Evolutionary conservation across 1,140 invertebrate genomes (phyloP).

Genomic region (Drosophila pruinosa): DNA sequence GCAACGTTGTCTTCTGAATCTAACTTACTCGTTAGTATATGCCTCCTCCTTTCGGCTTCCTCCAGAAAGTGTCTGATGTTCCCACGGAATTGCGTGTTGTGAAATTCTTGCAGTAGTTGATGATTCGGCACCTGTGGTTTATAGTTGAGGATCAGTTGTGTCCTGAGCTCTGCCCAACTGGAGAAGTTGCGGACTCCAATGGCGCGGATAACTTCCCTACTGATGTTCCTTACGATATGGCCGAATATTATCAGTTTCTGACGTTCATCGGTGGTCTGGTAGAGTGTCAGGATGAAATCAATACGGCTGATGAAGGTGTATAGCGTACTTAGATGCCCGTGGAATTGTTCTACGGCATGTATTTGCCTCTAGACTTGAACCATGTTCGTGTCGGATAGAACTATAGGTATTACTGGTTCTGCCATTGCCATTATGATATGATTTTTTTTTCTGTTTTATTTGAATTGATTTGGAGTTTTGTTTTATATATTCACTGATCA

Average conservation of each 20-base stretch:
- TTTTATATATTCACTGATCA: too few relatives aligned
- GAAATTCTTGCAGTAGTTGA: not conserved
- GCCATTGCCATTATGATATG: not conserved
- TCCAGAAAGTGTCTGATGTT: too few relatives aligned
- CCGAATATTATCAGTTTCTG: too few relatives aligned
- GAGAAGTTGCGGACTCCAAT: not conserved
- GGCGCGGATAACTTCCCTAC: not conserved
- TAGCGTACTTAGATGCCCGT: too few relatives aligned
- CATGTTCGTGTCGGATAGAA: not conserved
- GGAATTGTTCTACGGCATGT: conserved; percentile 1
- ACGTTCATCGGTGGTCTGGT: too few relatives aligned
- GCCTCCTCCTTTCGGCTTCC: too few relatives aligned
- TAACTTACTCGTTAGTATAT: too few relatives aligned
- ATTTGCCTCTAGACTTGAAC: not conserved
- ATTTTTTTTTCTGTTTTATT: not conserved
- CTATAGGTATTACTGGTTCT: not conserved
- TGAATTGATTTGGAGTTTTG: too few relatives aligned
- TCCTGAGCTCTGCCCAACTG: not conserved
- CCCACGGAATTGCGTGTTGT: too few relatives aligned
- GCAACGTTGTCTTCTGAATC: too few relatives aligned
- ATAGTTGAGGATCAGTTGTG: not conserved
- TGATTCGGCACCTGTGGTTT: not conserved
- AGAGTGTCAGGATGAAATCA: too few relatives aligned
- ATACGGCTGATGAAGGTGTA: too few relatives aligned
- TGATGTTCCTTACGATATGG: not conserved